Base-by-base conservation (phyloP, 2,113 vertebrate species). In the Lampris incognitus region DNA sequence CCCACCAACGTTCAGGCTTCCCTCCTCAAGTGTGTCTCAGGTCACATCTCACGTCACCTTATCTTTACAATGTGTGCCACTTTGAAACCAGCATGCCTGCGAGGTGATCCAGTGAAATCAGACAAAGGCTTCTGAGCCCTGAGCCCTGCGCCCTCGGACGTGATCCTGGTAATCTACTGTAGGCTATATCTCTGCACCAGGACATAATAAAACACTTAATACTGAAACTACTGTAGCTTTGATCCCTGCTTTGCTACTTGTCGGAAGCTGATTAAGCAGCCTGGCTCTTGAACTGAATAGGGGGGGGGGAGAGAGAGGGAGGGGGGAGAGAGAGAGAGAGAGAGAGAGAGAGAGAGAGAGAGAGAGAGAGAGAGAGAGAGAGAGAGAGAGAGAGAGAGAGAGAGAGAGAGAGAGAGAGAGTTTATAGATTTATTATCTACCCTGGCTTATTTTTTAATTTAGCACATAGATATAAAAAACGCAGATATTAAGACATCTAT, bases 181-280 rank as follows among this genome's bases (percentile, higher is more conserved):
- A 51, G 71, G 42, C 56, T 83, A n/a, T 4, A 10, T 68, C 39
- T 70, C 56, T 41, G 50, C 52, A 64, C 69, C 71, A 76, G 59
- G 42, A 11, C 48, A 11, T 68, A 79, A 87, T 70, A 74, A 76
- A 80, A 78, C 36, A 58, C 59, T 68, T 24, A 70, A 50, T 58
- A 71, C 59, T 37, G 39, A 52, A 76, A 68, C 70, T 39, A 51
- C 58, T 62, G 13, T 55, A 48, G 80, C 69, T 81, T 64, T 78
- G 65, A 77, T 79, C 59, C 61, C 58, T 62, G 9, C 4, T 13
- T 64, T 62, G 41, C 41, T 24, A 81, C 73, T 61, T 57, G 4
- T 38, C 50, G 36, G 66, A 66, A 66, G 63, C 72, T 72, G 78
- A 55, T 52, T 9, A 69, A 85, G 76, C 65, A 50, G 71, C 62